Evolutionary conservation across 2,113 vertebrate species (phyloP), one percentile per base, ranked within the genome.

Genomic region (Oncorhynchus masou): DNA sequence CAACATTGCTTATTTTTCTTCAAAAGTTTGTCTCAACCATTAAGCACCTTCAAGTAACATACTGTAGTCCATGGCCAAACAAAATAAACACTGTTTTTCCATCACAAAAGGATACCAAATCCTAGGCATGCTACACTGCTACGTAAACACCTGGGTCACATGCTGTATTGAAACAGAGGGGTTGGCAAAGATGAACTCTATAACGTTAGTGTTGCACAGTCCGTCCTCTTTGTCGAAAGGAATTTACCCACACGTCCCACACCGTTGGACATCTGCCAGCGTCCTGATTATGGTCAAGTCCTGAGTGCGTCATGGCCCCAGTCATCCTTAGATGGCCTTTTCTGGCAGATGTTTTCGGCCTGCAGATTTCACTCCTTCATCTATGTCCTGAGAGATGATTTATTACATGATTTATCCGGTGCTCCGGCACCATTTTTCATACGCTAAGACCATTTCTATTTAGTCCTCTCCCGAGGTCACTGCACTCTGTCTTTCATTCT

Each of bases 361-460:
- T 20, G 29, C 31, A n/a, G 31, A 39, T 29, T 34, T 39, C 27
- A 34, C 15, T 19, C 29, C 31, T 5, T 68, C 67, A 45, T 68
- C 67, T 39, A 9, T 68, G 19, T 68, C 67, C 51, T 13, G 8
- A 39, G 48, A 57, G 15, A 67, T 71, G 78, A 75, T 75, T 48
- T 62, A 72, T 86, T 45, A 68, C 48, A n/a, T 76, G 70, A 75
- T 68, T 51, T 70, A 62, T 62, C 62, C 67, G 12, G 9, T 22
- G 34, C 39, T 67, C 20, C 64, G 3, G 24, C 22, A 31, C 60
- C 71, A 39, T 73, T 77, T 75, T 81, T 77, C 74, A 83, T 59
- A 60, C 24, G n/a, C 64, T 54, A 74, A 71, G 73, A 73, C 60
- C 75, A 29, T 68, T 27, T 68, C 29, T 64, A 67, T 72, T 66